These are phyloP conservation scores for Enteromius radiatus DNA, from an alignment of 2,797 vertebrate genomes.

Conservation along the genomic window DNA sequence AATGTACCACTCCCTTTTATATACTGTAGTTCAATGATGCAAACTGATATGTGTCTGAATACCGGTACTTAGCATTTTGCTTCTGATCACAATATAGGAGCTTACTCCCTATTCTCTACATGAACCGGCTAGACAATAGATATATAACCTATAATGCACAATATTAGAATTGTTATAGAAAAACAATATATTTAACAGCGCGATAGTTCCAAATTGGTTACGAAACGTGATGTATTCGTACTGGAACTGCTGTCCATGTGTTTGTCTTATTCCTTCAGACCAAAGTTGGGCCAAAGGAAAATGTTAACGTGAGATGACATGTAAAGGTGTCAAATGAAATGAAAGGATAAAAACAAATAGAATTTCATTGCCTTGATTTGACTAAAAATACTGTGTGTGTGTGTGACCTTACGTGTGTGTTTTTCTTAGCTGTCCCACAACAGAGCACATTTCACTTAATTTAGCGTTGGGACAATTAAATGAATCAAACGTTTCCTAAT, in stretches of 20 bases:
- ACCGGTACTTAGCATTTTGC: conserved; percentile 64
- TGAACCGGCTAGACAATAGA: conserved; percentile 54
- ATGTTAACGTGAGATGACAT: conserved; percentile 9
- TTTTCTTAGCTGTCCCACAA: conserved; percentile 38
- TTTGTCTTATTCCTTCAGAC: conserved; percentile 47
- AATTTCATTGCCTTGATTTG: conserved; percentile 58
- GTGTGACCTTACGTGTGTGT: conserved; percentile 24
- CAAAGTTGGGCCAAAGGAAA: conserved; percentile 61
- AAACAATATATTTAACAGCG: conserved; percentile 48
- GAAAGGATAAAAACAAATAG: conserved; percentile 43
- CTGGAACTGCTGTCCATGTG: conserved; percentile 38
- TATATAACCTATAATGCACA: conserved; percentile 56
- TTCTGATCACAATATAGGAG: conserved; percentile 60
- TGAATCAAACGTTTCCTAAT: conserved; percentile 17
- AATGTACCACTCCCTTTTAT: conserved; percentile 54
- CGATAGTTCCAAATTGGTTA: conserved; percentile 17
- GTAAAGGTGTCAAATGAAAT: conserved; percentile 47
- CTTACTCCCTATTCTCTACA: conserved; percentile 56
- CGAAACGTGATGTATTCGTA: conserved; percentile 25
- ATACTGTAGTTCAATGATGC: conserved; percentile 62
- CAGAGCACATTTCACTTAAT: conserved; percentile 9
- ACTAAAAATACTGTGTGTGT: conserved; percentile 58
- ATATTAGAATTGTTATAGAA: conserved; percentile 57
- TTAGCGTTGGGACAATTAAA: conserved; percentile 5
- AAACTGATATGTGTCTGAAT: conserved; percentile 58